Base-by-base conservation (phyloP, 2,888 invertebrate species). In the Antitype chi region DNA sequence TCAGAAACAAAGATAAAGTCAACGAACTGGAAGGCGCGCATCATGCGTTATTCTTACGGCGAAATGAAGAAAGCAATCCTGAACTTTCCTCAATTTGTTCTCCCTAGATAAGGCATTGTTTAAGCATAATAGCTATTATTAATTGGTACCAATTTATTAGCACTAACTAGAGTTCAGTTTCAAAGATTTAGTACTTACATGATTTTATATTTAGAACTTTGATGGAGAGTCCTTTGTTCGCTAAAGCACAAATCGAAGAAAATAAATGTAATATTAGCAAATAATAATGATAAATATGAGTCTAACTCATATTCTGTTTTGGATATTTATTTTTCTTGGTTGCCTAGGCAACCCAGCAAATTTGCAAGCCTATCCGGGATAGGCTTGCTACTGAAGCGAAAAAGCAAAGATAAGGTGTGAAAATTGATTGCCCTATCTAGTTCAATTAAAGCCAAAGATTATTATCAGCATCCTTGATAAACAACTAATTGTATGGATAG, bases 1-100 rank as follows among this genome's bases (percentile, higher is more conserved):
- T 80, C 63, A 60, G 81, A 83, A 91, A 93, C 94, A 95, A 95
- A 95, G 94, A 92, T 87, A 84, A 91, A 90, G 94, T 93, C 93
- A 93, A 90, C 88, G 93, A 91, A 93, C 93, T 89, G 70, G 60
- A 76, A 77, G 70, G 67, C 67, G 79, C 77, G 81, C 82, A 78
- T 89, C 86, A 83, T 70, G 80, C 64, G 63, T 82, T 84, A 85
- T 86, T 85, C 83, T 81, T 81, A 75, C 28, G 8, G 28, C 47
- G 59, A 79, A 82, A 72, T 82, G 69, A 55, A 77, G 62, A 52
- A 67, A 69, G 64, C 64, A 53, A 67, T 68, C 75, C 9, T 23
- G 55, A 66, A 47, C 23, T 20, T 74, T 43, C 5, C 25, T 25
- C 11, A 49, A 60, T 62, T 57, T 17, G 7, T 25, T 60, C 53